A percentile compares a stretch with the other conserved stretches of the same genome.
Evolutionary conservation across 2,888 invertebrate genomes (phyloP).

Genomic region (Emmelina monodactyla): DNA sequence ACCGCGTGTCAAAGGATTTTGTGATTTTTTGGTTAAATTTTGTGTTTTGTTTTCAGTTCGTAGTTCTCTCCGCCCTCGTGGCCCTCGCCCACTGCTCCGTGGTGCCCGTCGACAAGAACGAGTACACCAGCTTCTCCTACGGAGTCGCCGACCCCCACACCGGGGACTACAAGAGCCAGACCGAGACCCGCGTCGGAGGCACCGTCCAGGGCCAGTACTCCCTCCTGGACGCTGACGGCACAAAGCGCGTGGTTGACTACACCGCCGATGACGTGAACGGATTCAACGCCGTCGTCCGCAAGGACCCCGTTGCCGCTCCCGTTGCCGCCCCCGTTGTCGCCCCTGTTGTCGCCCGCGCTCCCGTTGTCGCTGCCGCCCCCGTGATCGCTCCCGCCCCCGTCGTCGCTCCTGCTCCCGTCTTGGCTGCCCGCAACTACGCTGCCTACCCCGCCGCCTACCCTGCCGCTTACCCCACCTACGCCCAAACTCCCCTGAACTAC

Average conservation of each 20-base stretch:
- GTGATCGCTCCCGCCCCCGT: slow-evolving; percentile 20
- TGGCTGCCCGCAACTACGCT: slow-evolving; percentile 20
- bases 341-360: slow-evolving; percentile 26
- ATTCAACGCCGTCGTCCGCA: slow-evolving; percentile 66
- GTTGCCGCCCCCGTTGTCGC: slow-evolving; percentile 35
- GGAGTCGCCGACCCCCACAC: slow-evolving; percentile 65
- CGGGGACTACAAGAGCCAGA: slow-evolving; percentile 66
- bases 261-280: slow-evolving; percentile 64
- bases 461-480: slow-evolving; percentile 15
- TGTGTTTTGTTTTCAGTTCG: slow-evolving; percentile 27
- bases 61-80: slow-evolving; percentile 45
- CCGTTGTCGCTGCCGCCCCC: slow-evolving; percentile 26
- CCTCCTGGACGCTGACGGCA: slow-evolving; percentile 62
- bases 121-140: slow-evolving; percentile 62
- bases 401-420: slow-evolving; percentile 16
- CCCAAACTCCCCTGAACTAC: slow-evolving; percentile 17
- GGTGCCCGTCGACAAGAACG: slow-evolving; percentile 58
- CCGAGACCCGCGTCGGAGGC: slow-evolving; percentile 61
- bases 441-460: slow-evolving; percentile 19
- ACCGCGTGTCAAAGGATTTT: too few relatives aligned
- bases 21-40: too few relatives aligned
- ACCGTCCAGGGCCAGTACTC: slow-evolving; percentile 64
- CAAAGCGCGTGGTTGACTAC: slow-evolving; percentile 65
- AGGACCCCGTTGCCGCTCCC: slow-evolving; percentile 47
- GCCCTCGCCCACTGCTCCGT: slow-evolving; percentile 49